Base-by-base conservation (phyloP, 2,797 vertebrate genomes). In the Loris lydekkerianus region DNA sequence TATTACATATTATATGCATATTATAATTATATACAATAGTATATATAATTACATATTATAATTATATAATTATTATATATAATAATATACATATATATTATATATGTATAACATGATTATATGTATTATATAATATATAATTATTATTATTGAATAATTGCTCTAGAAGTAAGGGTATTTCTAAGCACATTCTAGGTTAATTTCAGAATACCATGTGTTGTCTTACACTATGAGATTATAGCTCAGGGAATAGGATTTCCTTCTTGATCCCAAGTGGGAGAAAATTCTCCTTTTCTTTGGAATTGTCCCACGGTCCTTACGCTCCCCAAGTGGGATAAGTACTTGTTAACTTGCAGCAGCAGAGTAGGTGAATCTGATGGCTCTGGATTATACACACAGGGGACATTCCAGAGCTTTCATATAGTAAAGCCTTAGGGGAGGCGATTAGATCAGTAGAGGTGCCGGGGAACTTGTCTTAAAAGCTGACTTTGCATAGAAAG, bases 141-240 rank as follows among this genome's bases (percentile, higher is more conserved):
- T 15, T 53, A 15, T 49, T 49, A 49, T 53, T 53, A 92, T 75
- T 88, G 78, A 96, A 95, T 87, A 94, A 89, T 70, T 93, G 75
- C 75, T 95, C 75, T 72, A 63, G 65, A 85, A 91, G 61, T 4
- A 2, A 95, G 49, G 78, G 6, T 80, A 73, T 80, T 46, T 95
- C 78, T 96, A 91, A 95, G 86, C 31, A 63, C 25, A 58, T 40
- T 83, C 61, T 17, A 95, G 72, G 58, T 93, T 94, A 63, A 34
- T 7, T 87, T 96, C 60, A 89, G 73, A 84, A 58, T 89, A 85
- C 81, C 56, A 29, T 40, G 23, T 61, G 40, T 63, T 95, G 56
- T 87, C 40, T 96, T 56, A 85, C n/a, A 60, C 3, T 34, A 88
- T 58, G 40, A 91, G 58, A 88, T 86, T 34, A 76, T 1, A 77